These are phyloP conservation scores for Bradypodion pumilum DNA, from an alignment of 2,797 vertebrate species.

Conservation along the genomic window DNA sequence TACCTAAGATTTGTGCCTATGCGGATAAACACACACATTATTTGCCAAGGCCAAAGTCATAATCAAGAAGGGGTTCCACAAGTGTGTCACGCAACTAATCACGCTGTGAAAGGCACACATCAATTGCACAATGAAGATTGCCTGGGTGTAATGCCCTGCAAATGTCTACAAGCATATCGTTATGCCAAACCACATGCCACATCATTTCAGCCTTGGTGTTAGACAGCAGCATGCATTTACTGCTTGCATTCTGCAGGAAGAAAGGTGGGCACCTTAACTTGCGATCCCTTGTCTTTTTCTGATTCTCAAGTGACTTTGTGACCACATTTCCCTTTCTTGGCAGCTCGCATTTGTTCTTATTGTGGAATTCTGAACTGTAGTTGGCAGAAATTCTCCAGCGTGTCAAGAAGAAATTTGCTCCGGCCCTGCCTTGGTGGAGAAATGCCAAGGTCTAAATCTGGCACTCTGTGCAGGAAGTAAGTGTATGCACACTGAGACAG, in stretches of 20 bases:
- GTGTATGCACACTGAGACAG: not conserved
- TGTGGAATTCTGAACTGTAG: not conserved
- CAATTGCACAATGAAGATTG: too few relatives aligned
- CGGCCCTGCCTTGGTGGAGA: not conserved
- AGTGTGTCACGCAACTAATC: too few relatives aligned
- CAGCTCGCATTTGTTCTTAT: not conserved
- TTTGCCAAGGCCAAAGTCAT: too few relatives aligned
- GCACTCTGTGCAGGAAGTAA: not conserved
- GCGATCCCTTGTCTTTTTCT: too few relatives aligned
- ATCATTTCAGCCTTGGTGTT: not conserved
- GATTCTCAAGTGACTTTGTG: too few relatives aligned
- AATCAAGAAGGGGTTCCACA: too few relatives aligned
- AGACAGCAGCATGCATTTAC: not conserved
- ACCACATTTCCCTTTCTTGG: too few relatives aligned
- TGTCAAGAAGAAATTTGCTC: not conserved
- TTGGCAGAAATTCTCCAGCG: not conserved
- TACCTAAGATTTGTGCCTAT: not conserved
- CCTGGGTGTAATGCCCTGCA: too few relatives aligned
- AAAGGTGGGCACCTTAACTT: not conserved
- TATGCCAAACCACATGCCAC: not conserved
- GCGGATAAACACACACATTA: not conserved
- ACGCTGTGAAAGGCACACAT: too few relatives aligned
- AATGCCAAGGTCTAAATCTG: not conserved
- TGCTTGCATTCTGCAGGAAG: not conserved
- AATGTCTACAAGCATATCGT: too few relatives aligned